A percentile compares a stretch with the other conserved stretches of the same genome.
phyloP scores from a whole-genome alignment of 2,888 invertebrate species.

The Laspeyria flexula region DNA sequence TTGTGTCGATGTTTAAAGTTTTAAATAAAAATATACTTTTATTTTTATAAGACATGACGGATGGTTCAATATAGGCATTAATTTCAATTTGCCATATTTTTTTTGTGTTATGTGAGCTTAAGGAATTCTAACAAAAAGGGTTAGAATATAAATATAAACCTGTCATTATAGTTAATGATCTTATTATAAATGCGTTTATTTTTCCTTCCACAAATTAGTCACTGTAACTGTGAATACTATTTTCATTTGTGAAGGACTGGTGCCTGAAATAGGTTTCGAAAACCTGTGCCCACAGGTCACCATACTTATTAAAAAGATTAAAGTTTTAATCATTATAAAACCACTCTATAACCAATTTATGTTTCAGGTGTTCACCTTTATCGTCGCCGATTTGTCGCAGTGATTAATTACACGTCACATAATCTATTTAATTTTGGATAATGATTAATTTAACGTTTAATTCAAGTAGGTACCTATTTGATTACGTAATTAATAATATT shows the following conservation, averaged over 20 bases:
- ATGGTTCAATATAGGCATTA: conserved; percentile 20
- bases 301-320: no score
- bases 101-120: not conserved
- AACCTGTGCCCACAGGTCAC: no score
- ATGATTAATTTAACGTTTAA: conserved; percentile 2
- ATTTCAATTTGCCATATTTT: conserved; percentile 21
- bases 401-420: conserved; percentile 20
- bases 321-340: no score
- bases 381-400: conserved; percentile 6
- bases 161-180: no score
- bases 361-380: conserved; percentile 18
- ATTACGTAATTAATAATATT: conserved; percentile 37
- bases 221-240: no score
- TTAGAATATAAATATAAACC: no score
- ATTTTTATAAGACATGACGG: conserved; percentile 17
- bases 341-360: not conserved
- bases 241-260: no score
- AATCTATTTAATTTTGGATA: conserved; percentile 14
- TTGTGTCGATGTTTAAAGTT: conserved; percentile 28
- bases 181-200: no score
- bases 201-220: no score
- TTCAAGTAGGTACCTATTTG: conserved; percentile 9
- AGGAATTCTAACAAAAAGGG: conserved; percentile 1
- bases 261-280: no score
- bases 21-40: conserved; percentile 25